phyloP scores from a whole-genome alignment of 2,797 vertebrate genomes.

The Melanotaenia trifasciata region DNA sequence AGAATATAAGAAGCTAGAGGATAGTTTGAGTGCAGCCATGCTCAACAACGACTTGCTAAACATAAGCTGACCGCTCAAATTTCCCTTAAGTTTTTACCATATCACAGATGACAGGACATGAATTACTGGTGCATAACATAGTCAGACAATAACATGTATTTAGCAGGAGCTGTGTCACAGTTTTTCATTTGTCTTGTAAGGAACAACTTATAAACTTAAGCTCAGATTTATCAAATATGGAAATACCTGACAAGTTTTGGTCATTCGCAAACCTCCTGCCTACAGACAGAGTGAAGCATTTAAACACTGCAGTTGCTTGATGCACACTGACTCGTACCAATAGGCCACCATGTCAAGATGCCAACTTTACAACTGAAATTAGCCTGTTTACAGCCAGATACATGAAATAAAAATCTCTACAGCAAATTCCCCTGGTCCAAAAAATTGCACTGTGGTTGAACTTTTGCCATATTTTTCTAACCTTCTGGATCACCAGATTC shows the following conservation, averaged over 20 bases:
- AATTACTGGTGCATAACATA: slow-evolving; percentile 1
- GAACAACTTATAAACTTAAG: background rate
- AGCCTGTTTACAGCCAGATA: too few species aligned
- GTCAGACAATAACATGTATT: background rate
- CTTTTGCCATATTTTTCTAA: background rate
- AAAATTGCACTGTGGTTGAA: background rate
- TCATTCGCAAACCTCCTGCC: background rate
- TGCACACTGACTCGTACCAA: background rate
- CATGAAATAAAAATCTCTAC: too few species aligned
- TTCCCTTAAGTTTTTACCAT: too few species aligned
- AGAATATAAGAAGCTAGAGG: too few species aligned
- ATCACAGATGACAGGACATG: background rate
- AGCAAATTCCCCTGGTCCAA: background rate
- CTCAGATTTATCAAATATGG: background rate
- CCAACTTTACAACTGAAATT: too few species aligned
- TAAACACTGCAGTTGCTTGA: background rate
- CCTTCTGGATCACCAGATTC: too few species aligned
- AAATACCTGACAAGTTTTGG: background rate
- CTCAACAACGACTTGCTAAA: too few species aligned
- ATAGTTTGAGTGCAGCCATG: too few species aligned
- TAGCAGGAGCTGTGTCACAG: background rate
- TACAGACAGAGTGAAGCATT: background rate
- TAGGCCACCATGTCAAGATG: background rate
- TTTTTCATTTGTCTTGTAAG: background rate
- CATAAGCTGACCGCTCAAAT: too few species aligned